phyloP scores from a whole-genome alignment of 1,140 invertebrate species.

The Tyrophagus putrescentiae region DNA sequence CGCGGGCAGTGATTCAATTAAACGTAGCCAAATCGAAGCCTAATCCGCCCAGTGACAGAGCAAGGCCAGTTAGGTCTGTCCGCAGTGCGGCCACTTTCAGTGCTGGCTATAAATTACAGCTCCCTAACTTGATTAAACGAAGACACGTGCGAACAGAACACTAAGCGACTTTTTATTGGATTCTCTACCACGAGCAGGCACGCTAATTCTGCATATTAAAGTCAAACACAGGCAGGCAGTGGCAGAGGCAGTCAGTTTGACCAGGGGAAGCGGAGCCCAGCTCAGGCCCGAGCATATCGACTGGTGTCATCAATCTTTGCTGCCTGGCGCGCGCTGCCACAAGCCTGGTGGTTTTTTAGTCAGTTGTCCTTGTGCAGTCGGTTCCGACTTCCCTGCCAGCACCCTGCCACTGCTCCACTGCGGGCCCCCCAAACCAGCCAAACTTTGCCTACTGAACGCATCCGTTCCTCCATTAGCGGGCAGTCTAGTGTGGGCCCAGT shows the following conservation, averaged over 20 bases:
- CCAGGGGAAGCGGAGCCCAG: conserved; percentile 1
- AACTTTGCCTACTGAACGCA: too few relatives aligned
- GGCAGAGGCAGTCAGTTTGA: not conserved
- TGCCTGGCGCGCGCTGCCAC: not conserved
- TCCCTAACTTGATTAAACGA: conserved; percentile 11
- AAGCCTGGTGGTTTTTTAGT: not conserved
- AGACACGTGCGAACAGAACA: conserved; percentile 5
- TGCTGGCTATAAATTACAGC: conserved; percentile 14
- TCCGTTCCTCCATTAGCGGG: too few relatives aligned
- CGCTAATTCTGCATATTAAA: conserved; percentile 11
- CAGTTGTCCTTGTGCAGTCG: not conserved
- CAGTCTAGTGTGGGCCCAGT: too few relatives aligned
- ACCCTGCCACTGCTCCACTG: not conserved
- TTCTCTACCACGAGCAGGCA: not conserved
- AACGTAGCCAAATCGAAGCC: conserved; percentile 7
- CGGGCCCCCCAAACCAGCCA: not conserved
- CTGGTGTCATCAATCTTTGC: conserved; percentile 10
- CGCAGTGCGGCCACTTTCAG: not conserved
- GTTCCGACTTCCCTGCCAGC: not conserved
- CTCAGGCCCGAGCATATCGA: not conserved
- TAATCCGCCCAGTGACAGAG: not conserved
- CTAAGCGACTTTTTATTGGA: conserved; percentile 16
- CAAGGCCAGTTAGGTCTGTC: too few relatives aligned
- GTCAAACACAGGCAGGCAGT: not conserved
- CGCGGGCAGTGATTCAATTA: conserved; percentile 9